A percentile compares a stretch with the other conserved stretches of the same genome.
These are phyloP conservation scores for Panulirus ornatus DNA, from an alignment of 1,140 invertebrate genomes.

Conservation along the genomic window DNA sequence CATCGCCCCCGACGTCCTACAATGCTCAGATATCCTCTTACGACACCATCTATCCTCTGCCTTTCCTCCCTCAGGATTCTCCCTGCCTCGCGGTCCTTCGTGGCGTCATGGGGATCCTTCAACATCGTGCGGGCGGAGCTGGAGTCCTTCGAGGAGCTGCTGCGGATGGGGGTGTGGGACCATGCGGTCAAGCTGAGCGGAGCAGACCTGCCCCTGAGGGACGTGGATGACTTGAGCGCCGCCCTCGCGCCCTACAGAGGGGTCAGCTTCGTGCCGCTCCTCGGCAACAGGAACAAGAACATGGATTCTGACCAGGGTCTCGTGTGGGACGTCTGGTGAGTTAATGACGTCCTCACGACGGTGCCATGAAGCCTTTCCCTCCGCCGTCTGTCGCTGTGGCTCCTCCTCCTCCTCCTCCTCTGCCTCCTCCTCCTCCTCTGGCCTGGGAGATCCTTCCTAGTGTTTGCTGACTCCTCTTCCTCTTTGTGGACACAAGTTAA, in stretches of 20 bases:
- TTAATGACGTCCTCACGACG: too few species aligned
- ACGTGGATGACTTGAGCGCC: slow-evolving; percentile 75
- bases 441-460: too few species aligned
- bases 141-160: slow-evolving; percentile 74
- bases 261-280: slow-evolving; percentile 64
- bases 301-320: slow-evolving; percentile 57
- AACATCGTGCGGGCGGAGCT: slow-evolving; percentile 74
- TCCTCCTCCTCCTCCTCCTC: background rate
- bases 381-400: too few species aligned
- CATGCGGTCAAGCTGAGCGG: slow-evolving; percentile 75
- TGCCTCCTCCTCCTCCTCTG: background rate
- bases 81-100: slow-evolving; percentile 65
- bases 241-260: slow-evolving; percentile 75
- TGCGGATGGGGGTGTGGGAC: slow-evolving; percentile 75
- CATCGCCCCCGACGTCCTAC: too few species aligned
- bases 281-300: slow-evolving; percentile 41
- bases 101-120: slow-evolving; percentile 71
- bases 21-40: too few species aligned
- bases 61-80: slow-evolving; percentile 41
- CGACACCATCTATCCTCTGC: too few species aligned
- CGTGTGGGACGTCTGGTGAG: slow-evolving; percentile 69
- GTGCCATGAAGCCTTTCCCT: too few species aligned
- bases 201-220: slow-evolving; percentile 75
- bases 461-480: too few species aligned
- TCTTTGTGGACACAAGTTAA: too few species aligned